A percentile compares a stretch with the other conserved stretches of the same genome.
Evolutionary conservation across 2,113 vertebrate species (phyloP).

Genomic region (Pituophis catenifer): DNA sequence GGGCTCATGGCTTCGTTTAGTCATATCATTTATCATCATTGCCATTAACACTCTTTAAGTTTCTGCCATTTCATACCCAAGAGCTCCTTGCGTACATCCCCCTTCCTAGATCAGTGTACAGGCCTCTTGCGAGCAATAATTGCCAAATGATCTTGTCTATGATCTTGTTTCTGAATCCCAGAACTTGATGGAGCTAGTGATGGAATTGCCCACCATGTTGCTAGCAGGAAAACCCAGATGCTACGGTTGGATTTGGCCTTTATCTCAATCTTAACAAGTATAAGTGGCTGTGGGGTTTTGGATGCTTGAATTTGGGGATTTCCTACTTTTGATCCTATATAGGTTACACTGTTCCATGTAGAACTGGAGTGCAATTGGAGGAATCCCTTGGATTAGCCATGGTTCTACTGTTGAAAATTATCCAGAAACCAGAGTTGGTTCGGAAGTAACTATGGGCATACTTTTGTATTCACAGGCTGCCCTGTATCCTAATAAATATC

Average conservation of each 20-base stretch:
- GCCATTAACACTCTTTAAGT: not conserved
- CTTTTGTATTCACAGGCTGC: not conserved
- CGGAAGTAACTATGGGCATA: not conserved
- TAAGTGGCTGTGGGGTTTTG: not conserved
- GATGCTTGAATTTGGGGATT: not conserved
- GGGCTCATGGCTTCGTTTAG: not conserved
- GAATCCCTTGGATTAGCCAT: not conserved
- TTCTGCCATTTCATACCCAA: not conserved
- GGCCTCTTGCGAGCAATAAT: not conserved
- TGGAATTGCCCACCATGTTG: not conserved
- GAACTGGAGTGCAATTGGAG: not conserved
- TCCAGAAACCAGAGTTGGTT: not conserved
- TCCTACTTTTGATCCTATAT: not conserved
- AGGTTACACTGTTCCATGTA: not conserved
- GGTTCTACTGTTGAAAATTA: not conserved
- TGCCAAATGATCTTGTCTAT: not conserved
- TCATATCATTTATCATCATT: not conserved
- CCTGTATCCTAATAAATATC: not conserved
- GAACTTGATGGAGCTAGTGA: not conserved
- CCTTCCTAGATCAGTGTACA: not conserved
- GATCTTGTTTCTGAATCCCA: not conserved
- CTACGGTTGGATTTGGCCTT: not conserved
- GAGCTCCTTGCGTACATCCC: too few relatives aligned
- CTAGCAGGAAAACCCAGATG: not conserved
- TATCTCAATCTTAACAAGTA: not conserved